Conservation (phyloP, 2,113 vertebrate genomes). For the Brachionichthys hirsutus region DNA sequence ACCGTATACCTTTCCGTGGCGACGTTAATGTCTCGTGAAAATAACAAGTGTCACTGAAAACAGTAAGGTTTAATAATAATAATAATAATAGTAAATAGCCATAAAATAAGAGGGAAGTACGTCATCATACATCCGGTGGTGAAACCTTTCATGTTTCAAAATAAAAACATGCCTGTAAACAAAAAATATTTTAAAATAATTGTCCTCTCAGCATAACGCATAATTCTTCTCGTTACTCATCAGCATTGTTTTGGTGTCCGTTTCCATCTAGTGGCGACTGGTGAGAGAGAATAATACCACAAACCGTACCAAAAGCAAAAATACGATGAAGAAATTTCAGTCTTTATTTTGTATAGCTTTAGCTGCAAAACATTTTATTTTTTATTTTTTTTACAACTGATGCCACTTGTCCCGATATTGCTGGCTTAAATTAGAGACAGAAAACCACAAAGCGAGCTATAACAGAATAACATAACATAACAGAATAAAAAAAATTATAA, state of each 20-base stretch:
- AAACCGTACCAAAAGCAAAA: constrained; percentile 4
- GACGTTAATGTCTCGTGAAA: neutral
- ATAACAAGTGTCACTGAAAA: no score
- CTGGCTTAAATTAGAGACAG: constrained; percentile 42
- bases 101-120: neutral
- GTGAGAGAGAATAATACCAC: neutral
- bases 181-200: neutral
- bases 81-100: neutral
- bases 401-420: constrained; percentile 42
- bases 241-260: constrained; percentile 3
- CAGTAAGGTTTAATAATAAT: no score
- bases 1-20: neutral
- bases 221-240: no score
- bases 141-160: neutral
- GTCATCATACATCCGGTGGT: no score
- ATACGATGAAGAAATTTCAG: constrained; percentile 48
- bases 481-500: no score
- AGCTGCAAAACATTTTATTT: constrained; percentile 51
- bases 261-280: constrained; percentile 59
- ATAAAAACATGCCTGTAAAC: neutral
- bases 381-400: constrained; percentile 26
- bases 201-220: no score
- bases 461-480: constrained; percentile 39
- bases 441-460: constrained; percentile 38
- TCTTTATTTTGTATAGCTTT: constrained; percentile 54